A percentile compares a stretch with the other conserved stretches of the same genome.
Evolutionary conservation across 2,113 vertebrate genomes (phyloP).

Genomic region (Callocephalon fimbriatum): DNA sequence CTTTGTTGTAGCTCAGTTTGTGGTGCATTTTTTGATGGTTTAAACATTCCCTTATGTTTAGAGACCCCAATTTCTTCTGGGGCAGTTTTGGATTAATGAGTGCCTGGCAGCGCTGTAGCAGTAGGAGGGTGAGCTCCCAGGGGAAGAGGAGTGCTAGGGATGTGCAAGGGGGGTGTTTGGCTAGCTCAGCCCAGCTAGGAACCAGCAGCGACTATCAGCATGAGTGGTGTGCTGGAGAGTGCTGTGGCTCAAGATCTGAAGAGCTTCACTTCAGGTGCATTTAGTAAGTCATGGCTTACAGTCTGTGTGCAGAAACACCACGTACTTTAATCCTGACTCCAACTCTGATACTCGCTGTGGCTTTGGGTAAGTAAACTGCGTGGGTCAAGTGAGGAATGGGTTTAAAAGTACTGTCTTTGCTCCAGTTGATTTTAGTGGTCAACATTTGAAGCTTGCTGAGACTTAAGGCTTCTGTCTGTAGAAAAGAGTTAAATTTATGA

Average conservation of each 20-base stretch:
- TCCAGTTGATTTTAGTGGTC: accelerated
- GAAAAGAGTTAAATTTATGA: not conserved
- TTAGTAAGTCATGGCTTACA: not conserved
- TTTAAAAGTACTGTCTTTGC: not conserved
- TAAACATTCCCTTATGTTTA: not conserved
- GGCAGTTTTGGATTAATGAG: accelerated
- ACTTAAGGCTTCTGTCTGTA: not conserved
- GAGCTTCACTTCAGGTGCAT: not conserved
- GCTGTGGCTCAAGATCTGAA: not conserved
- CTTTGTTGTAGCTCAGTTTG: not conserved
- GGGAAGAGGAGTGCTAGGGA: not conserved
- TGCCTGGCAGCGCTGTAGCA: accelerated
- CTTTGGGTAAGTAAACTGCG: not conserved
- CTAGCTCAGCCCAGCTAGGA: not conserved
- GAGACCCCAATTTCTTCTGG: not conserved
- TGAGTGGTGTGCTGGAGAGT: not conserved
- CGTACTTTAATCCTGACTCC: not conserved
- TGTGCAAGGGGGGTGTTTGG: not conserved
- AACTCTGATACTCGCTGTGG: not conserved
- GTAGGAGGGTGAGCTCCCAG: not conserved
- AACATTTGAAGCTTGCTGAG: not conserved
- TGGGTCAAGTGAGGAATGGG: not conserved
- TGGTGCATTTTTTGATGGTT: not conserved
- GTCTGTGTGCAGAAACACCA: not conserved
- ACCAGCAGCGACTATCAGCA: not conserved